These are phyloP conservation scores for Psilanteris sp. DNA, from an alignment of 1,140 invertebrate genomes.

Conservation along the genomic window DNA sequence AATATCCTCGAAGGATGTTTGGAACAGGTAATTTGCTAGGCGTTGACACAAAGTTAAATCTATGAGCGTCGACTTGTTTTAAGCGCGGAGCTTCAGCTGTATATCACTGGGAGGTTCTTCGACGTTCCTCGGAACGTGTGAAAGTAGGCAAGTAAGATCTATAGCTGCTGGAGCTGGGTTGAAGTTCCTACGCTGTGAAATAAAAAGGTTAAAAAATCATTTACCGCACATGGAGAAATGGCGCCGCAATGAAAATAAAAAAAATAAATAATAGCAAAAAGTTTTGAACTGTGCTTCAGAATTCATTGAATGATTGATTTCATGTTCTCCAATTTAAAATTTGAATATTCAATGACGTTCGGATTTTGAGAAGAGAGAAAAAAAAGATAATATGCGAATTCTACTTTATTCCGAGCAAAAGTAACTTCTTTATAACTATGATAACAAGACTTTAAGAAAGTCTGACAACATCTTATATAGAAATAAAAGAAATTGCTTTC, in stretches of 20 bases:
- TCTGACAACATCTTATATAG: slow-evolving; percentile 59
- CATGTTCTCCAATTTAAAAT: slow-evolving; percentile 46
- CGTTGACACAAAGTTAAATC: slow-evolving; percentile 66
- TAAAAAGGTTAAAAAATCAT: slow-evolving; percentile 44
- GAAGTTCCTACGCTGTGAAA: slow-evolving; percentile 40
- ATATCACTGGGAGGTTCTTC: slow-evolving; percentile 61
- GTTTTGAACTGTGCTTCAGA: slow-evolving; percentile 24
- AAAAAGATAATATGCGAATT: slow-evolving; percentile 58
- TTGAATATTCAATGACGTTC: slow-evolving; percentile 53
- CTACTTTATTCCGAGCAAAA: slow-evolving; percentile 44
- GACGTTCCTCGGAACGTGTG: slow-evolving; percentile 57
- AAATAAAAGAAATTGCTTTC: slow-evolving; percentile 60
- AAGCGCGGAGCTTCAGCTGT: slow-evolving; percentile 55
- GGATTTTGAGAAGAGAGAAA: slow-evolving; percentile 13
- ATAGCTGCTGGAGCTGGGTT: slow-evolving; percentile 31
- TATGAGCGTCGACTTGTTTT: slow-evolving; percentile 63
- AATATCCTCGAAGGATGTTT: slow-evolving; percentile 64
- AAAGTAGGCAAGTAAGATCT: slow-evolving; percentile 64
- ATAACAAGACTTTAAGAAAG: slow-evolving; percentile 60
- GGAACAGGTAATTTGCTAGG: slow-evolving; percentile 64
- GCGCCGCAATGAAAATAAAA: not conserved
- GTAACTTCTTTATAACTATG: slow-evolving; percentile 60
- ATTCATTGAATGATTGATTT: slow-evolving; percentile 56
- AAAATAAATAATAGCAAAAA: too few relatives aligned
- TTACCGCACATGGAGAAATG: slow-evolving; percentile 16